phyloP scores from a whole-genome alignment of 2,797 vertebrate species.

The Myripristis murdjan region DNA sequence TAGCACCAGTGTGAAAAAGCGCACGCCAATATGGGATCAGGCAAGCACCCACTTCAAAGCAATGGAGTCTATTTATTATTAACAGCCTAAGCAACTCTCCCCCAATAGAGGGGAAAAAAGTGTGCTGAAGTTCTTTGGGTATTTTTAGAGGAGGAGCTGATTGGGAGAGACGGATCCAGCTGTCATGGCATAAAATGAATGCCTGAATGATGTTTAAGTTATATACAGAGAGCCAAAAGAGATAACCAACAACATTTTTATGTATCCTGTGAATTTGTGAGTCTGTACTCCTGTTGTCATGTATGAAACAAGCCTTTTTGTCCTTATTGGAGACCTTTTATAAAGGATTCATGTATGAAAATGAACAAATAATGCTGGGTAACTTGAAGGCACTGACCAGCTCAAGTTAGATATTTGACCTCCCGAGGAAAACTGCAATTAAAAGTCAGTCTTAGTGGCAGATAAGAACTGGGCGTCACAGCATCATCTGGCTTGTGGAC shows the following conservation, averaged over 20 bases:
- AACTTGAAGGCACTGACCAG: not conserved
- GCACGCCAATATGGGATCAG: conserved; percentile 39
- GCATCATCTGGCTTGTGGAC: not conserved
- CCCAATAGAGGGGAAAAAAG: not conserved
- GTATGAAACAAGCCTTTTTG: not conserved
- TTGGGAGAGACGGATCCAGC: conserved; percentile 6
- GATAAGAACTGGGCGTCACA: not conserved
- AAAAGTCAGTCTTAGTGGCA: not conserved
- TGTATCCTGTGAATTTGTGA: not conserved
- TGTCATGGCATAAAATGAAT: conserved; percentile 10
- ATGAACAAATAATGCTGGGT: not conserved
- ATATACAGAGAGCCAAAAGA: not conserved
- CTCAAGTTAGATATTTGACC: not conserved
- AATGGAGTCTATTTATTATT: conserved; percentile 60
- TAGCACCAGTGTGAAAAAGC: conserved; percentile 39
- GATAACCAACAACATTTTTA: conserved; percentile 1
- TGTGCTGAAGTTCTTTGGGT: conserved; percentile 40
- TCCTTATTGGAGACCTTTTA: not conserved
- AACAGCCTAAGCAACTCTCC: conserved; percentile 26
- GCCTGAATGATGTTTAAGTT: not conserved
- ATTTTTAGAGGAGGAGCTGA: conserved; percentile 9
- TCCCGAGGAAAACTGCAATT: not conserved
- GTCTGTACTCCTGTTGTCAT: conserved; percentile 1
- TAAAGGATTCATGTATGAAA: not conserved
- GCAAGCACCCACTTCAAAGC: conserved; percentile 50